A percentile compares a stretch with the other conserved stretches of the same genome.
Conservation (phyloP, 2,888 invertebrate genomes). For the Phaonia tiefii region DNA sequence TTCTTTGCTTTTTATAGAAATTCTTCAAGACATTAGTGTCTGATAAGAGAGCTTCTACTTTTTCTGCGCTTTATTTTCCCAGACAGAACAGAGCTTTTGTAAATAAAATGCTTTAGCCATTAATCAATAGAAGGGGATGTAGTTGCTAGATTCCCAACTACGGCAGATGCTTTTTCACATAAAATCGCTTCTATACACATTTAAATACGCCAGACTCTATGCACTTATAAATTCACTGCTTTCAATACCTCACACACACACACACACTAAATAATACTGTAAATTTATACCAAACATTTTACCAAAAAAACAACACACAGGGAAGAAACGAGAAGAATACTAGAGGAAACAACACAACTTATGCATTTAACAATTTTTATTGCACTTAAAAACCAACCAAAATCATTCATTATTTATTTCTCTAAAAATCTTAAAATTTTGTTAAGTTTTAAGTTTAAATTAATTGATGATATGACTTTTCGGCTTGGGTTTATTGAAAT, state of each 20-base stretch:
- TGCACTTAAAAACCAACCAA: conserved; percentile 36
- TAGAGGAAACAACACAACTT: no score
- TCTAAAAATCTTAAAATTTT: conserved; percentile 9
- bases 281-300: conserved; percentile 40
- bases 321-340: no score
- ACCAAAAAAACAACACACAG: conserved; percentile 34
- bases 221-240: background rate
- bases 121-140: background rate
- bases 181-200: conserved; percentile 9
- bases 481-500: conserved; percentile 31
- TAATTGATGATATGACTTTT: conserved; percentile 23
- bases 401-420: conserved; percentile 25
- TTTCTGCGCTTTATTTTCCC: conserved; percentile 36
- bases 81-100: no score
- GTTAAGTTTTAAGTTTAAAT: conserved; percentile 35
- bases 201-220: conserved; percentile 7
- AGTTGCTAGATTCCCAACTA: conserved; percentile 2
- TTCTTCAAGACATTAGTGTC: conserved; percentile 72
- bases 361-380: conserved; percentile 40
- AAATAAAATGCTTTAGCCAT: background rate
- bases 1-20: conserved; percentile 75
- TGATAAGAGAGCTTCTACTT: conserved; percentile 50
- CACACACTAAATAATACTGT: background rate
- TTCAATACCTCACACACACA: conserved; percentile 3
- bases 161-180: conserved; percentile 32